phyloP scores from a whole-genome alignment of 2,888 invertebrate species.

The Lepidonotus clava region DNA sequence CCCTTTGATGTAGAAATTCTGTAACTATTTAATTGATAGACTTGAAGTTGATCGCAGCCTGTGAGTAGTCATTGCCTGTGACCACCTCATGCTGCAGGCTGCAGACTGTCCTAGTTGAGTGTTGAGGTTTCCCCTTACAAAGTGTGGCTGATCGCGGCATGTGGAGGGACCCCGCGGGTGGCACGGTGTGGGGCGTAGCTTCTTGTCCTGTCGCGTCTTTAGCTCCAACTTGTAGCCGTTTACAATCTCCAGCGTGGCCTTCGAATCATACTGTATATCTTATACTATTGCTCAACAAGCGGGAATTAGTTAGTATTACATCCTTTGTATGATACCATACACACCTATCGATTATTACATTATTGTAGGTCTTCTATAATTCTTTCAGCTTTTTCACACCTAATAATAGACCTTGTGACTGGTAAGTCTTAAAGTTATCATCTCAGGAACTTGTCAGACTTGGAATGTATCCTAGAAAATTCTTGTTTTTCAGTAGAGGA shows the following conservation, averaged over 20 bases:
- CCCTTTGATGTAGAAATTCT: too few species aligned
- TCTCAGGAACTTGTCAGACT: constrained; percentile 49
- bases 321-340: constrained; percentile 16
- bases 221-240: constrained; percentile 31
- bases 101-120: not conserved
- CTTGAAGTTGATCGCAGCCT: too few species aligned
- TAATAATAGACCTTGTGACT: not conserved
- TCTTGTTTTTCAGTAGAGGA: too few species aligned
- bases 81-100: not conserved
- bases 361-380: constrained; percentile 2
- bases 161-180: not conserved
- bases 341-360: not conserved
- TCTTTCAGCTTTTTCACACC: not conserved
- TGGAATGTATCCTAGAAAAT: not conserved
- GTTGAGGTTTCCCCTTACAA: too few species aligned
- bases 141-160: not conserved
- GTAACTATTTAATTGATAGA: too few species aligned
- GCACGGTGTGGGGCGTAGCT: not conserved
- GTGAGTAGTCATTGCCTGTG: too few species aligned
- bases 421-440: constrained; percentile 47
- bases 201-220: not conserved
- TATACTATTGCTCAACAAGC: constrained; percentile 53
- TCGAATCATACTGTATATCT: constrained; percentile 44
- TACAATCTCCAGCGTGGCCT: constrained; percentile 48
- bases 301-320: not conserved